phyloP scores from a whole-genome alignment of 2,888 invertebrate species.

The Rugalucina vietnamica region DNA sequence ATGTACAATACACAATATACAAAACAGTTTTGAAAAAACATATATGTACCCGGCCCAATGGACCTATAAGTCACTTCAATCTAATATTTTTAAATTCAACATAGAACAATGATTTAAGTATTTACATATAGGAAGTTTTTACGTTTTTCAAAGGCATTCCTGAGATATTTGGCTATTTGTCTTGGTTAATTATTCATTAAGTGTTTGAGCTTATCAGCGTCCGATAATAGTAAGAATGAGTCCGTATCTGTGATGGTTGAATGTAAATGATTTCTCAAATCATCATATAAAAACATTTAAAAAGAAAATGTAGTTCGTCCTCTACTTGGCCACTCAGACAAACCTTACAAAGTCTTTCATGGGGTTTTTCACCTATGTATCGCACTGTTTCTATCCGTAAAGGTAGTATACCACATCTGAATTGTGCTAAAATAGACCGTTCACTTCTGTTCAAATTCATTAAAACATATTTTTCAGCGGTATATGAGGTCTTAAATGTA shows the following conservation, averaged over 20 bases:
- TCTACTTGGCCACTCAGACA: neutral
- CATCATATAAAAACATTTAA: neutral
- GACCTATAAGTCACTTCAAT: too few relatives aligned
- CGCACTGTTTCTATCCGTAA: neutral
- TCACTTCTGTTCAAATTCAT: neutral
- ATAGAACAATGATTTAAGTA: too few relatives aligned
- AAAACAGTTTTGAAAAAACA: too few relatives aligned
- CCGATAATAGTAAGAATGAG: neutral
- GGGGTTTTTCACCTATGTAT: neutral
- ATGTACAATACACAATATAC: too few relatives aligned
- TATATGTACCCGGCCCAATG: too few relatives aligned
- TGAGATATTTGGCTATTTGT: neutral
- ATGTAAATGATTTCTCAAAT: neutral
- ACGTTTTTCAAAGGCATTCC: neutral
- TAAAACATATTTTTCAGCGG: neutral
- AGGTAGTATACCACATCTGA: slow-evolving; percentile 3
- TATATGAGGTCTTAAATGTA: neutral
- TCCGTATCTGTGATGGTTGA: neutral
- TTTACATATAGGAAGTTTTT: too few relatives aligned
- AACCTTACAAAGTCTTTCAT: slow-evolving; percentile 1
- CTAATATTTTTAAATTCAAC: too few relatives aligned
- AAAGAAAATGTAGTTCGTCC: neutral
- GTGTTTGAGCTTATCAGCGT: neutral
- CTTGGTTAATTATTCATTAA: neutral
- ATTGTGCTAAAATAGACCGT: neutral